phyloP scores from a whole-genome alignment of 2,797 vertebrate genomes.

The Botia almorhae region DNA sequence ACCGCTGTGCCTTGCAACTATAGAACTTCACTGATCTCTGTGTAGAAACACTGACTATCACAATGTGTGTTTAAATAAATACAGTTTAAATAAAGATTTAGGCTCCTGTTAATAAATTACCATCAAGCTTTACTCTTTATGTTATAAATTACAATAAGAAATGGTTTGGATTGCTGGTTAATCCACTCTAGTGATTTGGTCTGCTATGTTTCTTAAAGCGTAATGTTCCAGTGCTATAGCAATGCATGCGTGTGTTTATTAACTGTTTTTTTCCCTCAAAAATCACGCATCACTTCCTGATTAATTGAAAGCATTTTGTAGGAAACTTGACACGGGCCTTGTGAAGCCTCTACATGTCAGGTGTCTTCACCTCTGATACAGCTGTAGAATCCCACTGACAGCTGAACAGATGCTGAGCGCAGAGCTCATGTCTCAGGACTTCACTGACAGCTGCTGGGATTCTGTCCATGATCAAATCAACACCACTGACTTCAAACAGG shows the following conservation, averaged over 20 bases:
- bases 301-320: constrained; percentile 14
- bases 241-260: constrained; percentile 50
- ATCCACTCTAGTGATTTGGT: constrained; percentile 43
- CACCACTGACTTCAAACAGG: constrained; percentile 38
- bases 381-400: constrained; percentile 40
- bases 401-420: constrained; percentile 32
- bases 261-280: background rate
- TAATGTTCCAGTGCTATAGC: constrained; percentile 40
- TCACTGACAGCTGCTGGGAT: constrained; percentile 58
- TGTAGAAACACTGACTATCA: constrained; percentile 6
- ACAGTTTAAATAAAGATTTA: background rate
- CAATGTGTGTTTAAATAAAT: constrained; percentile 33
- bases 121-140: constrained; percentile 23
- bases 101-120: background rate
- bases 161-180: constrained; percentile 54
- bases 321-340: background rate
- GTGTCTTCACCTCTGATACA: constrained; percentile 15
- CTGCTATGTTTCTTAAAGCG: constrained; percentile 39
- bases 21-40: constrained; percentile 21
- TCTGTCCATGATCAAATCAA: constrained; percentile 48
- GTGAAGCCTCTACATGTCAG: constrained; percentile 12
- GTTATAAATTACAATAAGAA: constrained; percentile 7
- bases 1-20: constrained; percentile 54
- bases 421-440: constrained; percentile 59
- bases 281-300: background rate